Evolutionary conservation across 2,113 vertebrate genomes (phyloP), one percentile per base, ranked within the genome.

Genomic region (Thermophis baileyi): DNA sequence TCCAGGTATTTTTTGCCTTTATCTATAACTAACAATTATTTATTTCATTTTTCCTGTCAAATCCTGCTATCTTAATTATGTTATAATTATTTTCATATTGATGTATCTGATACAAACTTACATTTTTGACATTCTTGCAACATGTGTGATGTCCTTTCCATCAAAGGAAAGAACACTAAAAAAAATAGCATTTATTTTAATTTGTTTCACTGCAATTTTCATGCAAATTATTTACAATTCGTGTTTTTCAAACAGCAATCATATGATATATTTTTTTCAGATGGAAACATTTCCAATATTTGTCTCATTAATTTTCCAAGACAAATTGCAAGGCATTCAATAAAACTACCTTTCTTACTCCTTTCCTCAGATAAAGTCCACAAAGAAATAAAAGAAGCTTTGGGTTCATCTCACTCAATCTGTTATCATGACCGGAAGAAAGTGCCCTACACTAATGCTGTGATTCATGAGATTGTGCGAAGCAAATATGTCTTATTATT

Each of bases 301-400:
- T 54, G 69, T 4, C 16, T 25, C 0, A 16, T 27, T 44, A 18
- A 7, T 10, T 18, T 27, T 30, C 6, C 44, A 46, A 4, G 11
- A 46, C 27, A 0, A 55, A 44, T 55, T 18, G 20, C 22, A n/a
- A 1, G n/a, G 14, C 14, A 7, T 74, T 74, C n/a, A 35, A 6
- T 74, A 74, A 51, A 51, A 27, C 3, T 89, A n/a, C 22, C 85
- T 54, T 35, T 50, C 49, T 49, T 20, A n/a, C 60, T 16, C 1
- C 89, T 89, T 93, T 57, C 46, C 27, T 50, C 88, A 93, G 92
- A 95, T 44, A 95, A 94, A 57, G 95, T 95, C 87, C 95, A 97
- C 90, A 92, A 94, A 93, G 97, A 97, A 88, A 88, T 97, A 94
- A 96, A 97, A 8, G 6, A 54, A 20, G 95, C 96, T 88, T 92